A percentile compares a stretch with the other conserved stretches of the same genome.
These are phyloP conservation scores for Gonocerus acuteangulatus DNA, from an alignment of 2,888 invertebrate genomes.

Conservation along the genomic window DNA sequence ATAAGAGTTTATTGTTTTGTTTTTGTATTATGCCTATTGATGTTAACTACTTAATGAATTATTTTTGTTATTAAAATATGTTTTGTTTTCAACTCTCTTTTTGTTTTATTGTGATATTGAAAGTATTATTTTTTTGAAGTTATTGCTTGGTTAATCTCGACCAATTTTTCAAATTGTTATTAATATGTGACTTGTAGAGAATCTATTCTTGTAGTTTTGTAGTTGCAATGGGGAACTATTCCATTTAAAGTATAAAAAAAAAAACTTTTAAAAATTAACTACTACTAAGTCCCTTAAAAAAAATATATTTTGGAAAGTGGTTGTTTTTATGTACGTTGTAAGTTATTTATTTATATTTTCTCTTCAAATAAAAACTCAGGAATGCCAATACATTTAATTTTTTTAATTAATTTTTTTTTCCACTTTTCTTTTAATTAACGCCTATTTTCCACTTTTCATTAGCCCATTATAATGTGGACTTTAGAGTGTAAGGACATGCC, in stretches of 20 bases:
- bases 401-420: too few species aligned
- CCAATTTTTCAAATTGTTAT: conserved; percentile 25
- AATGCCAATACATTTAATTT: too few species aligned
- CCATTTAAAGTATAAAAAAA: neutral
- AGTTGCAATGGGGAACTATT: conserved; percentile 17
- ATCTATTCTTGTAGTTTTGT: conserved; percentile 27
- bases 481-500: conserved; percentile 18
- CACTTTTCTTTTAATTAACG: neutral
- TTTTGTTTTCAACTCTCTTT: conserved; percentile 16
- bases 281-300: neutral
- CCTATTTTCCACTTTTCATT: conserved; percentile 24
- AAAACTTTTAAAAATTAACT: neutral
- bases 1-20: conserved; percentile 19
- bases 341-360: neutral
- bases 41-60: conserved; percentile 23
- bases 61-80: conserved; percentile 6
- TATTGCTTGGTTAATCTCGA: conserved; percentile 19
- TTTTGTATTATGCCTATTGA: conserved; percentile 18
- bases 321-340: conserved; percentile 3
- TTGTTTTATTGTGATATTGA: conserved; percentile 21
- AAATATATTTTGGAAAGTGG: conserved; percentile 16
- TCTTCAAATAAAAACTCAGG: neutral
- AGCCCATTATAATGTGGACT: conserved; percentile 2
- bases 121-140: conserved; percentile 21
- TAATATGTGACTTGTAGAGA: conserved; percentile 18